These are phyloP conservation scores for Ecliptopera silaceata DNA, from an alignment of 2,888 invertebrate species.

Conservation along the genomic window DNA sequence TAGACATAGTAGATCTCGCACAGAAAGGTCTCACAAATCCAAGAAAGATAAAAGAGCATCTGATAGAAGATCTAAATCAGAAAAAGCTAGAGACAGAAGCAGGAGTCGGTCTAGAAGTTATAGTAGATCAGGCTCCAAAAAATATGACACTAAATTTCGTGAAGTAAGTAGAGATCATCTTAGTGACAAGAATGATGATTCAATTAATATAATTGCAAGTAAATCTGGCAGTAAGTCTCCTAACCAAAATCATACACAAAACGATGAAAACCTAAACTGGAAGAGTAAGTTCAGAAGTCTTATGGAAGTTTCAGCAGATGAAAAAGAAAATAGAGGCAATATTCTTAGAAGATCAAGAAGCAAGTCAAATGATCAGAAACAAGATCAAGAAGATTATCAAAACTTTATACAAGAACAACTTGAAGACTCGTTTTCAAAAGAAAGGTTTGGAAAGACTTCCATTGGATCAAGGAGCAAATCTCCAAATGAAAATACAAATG, in stretches of 20 bases:
- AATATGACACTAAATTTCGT: neutral
- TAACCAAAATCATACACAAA: neutral
- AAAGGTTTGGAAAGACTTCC: no score
- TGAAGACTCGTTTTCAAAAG: slow-evolving; percentile 1
- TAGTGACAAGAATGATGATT: neutral
- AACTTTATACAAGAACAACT: neutral
- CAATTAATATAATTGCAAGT: neutral
- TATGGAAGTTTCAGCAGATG: neutral
- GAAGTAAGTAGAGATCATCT: neutral
- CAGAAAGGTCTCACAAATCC: slow-evolving; percentile 19
- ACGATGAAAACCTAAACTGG: neutral
- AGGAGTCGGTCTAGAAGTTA: slow-evolving; percentile 1
- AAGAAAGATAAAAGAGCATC: slow-evolving; percentile 3
- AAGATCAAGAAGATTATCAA: neutral
- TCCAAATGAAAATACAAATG: slow-evolving; percentile 1
- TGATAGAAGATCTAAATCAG: slow-evolving; percentile 4
- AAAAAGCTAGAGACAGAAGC: neutral
- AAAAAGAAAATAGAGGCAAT: neutral
- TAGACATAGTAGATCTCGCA: slow-evolving; percentile 14
- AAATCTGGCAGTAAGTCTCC: slow-evolving; percentile 6
- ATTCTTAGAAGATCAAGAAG: slow-evolving; percentile 1
- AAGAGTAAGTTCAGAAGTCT: neutral
- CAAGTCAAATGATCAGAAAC: neutral
- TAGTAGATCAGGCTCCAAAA: neutral
- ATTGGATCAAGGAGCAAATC: neutral